Percentiles rank a stretch among this genome's conserved stretches.
These are phyloP conservation scores for Norana najaformis DNA, from an alignment of 2,888 invertebrate genomes.

Conservation along the genomic window DNA sequence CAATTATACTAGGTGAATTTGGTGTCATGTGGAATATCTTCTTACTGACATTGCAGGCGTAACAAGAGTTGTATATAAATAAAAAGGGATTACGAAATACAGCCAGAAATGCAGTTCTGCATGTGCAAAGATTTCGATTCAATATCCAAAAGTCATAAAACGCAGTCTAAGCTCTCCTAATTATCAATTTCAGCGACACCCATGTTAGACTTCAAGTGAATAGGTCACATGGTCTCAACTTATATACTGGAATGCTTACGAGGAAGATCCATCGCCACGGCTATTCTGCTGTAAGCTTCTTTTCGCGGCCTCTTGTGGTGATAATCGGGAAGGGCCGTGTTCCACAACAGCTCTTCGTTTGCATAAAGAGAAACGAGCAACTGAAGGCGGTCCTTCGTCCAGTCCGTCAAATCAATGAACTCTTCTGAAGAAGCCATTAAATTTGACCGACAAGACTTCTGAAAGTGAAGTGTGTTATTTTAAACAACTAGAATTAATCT, in stretches of 20 bases:
- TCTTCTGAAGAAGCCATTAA: slow-evolving; percentile 1
- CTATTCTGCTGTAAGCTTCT: background rate
- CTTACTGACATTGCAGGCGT: too few relatives aligned
- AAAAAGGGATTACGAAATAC: too few relatives aligned
- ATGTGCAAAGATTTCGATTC: too few relatives aligned
- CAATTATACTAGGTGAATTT: too few relatives aligned
- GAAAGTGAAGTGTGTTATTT: background rate
- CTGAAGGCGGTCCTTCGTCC: slow-evolving; percentile 20
- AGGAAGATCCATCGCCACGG: slow-evolving; percentile 9
- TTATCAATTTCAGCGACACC: background rate
- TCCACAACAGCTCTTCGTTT: slow-evolving; percentile 10
- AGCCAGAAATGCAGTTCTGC: too few relatives aligned
- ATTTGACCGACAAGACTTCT: background rate
- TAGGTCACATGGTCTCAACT: background rate
- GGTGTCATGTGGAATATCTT: too few relatives aligned
- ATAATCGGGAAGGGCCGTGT: background rate
- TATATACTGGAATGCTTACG: background rate
- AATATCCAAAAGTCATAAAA: too few relatives aligned
- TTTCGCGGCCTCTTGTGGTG: slow-evolving; percentile 1
- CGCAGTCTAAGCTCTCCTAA: background rate
- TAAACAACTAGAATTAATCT: background rate
- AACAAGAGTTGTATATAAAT: too few relatives aligned
- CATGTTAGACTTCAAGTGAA: background rate
- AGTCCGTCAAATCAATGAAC: slow-evolving; percentile 8
- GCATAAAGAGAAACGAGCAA: slow-evolving; percentile 2